Percentiles rank a stretch among this genome's conserved stretches.
phyloP scores from a whole-genome alignment of 1,140 invertebrate species.

The Leucophenga varia region DNA sequence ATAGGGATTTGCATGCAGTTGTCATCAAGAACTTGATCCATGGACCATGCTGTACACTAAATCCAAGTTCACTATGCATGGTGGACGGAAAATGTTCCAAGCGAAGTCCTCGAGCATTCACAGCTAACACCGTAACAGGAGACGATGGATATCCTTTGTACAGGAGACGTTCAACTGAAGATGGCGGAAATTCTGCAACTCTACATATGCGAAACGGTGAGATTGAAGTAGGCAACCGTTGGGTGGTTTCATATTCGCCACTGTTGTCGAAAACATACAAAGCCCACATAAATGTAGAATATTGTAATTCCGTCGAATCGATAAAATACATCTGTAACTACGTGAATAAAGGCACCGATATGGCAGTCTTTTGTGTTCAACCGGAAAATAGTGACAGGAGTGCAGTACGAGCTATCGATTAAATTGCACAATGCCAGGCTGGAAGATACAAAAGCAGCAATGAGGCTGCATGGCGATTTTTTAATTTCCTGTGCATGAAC shows the following conservation, averaged over 20 bases:
- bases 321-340: conserved; percentile 59
- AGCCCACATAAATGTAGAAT: conserved; percentile 42
- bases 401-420: too few species aligned
- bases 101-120: conserved; percentile 26
- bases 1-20: conserved; percentile 55
- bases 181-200: conserved; percentile 10
- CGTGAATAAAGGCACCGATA: conserved; percentile 54
- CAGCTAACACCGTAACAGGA: conserved; percentile 28
- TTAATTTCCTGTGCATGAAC: too few species aligned
- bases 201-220: conserved; percentile 21
- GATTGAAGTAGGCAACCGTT: conserved; percentile 30
- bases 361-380: conserved; percentile 7
- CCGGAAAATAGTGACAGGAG: not conserved
- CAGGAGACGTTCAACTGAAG: conserved; percentile 43
- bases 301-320: too few species aligned
- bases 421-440: conserved; percentile 35
- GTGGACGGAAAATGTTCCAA: conserved; percentile 39
- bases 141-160: conserved; percentile 57
- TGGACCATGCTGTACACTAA: conserved; percentile 58
- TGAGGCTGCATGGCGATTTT: too few species aligned
- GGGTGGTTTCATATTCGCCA: conserved; percentile 40
- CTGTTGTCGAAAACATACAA: conserved; percentile 26
- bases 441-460: too few species aligned
- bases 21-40: conserved; percentile 59
- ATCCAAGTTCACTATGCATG: conserved; percentile 37